Evolutionary conservation across 2,797 vertebrate genomes (phyloP).

Genomic region (Scarus forsteni): DNA sequence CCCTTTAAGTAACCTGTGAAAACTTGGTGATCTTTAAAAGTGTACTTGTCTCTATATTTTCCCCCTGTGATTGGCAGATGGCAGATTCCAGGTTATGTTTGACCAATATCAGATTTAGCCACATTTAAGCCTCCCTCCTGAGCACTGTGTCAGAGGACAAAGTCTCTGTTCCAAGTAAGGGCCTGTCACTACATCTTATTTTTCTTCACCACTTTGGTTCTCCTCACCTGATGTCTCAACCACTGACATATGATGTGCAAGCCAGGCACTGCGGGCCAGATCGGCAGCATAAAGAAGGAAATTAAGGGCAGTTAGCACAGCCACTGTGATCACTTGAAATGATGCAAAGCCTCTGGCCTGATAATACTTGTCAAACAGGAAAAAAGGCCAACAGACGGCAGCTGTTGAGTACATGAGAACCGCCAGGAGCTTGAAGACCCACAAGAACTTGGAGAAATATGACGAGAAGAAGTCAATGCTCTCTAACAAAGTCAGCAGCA

Average conservation of each 20-base stretch:
- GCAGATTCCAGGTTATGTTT: too few relatives aligned
- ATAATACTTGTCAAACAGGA: slow-evolving; percentile 78
- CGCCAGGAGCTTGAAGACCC: slow-evolving; percentile 85
- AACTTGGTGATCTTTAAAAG: too few relatives aligned
- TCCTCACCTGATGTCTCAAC: slow-evolving; percentile 30
- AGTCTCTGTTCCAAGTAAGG: too few relatives aligned
- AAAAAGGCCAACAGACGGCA: slow-evolving; percentile 91
- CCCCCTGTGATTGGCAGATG: too few relatives aligned
- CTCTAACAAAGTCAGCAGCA: slow-evolving; percentile 88
- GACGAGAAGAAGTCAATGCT: slow-evolving; percentile 88
- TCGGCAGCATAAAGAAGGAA: slow-evolving; percentile 84
- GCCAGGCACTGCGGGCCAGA: slow-evolving; percentile 76
- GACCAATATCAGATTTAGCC: too few relatives aligned
- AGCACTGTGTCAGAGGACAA: too few relatives aligned
- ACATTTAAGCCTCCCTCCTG: too few relatives aligned
- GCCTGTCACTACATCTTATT: too few relatives aligned
- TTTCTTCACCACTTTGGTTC: too few relatives aligned
- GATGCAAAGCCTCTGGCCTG: accelerated
- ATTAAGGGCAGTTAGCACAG: slow-evolving; percentile 82
- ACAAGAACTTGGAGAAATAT: slow-evolving; percentile 90
- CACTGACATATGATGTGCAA: slow-evolving; percentile 83
- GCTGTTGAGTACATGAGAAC: slow-evolving; percentile 86
- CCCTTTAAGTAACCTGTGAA: too few relatives aligned
- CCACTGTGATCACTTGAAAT: slow-evolving; percentile 23
- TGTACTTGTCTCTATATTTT: too few relatives aligned